phyloP scores from a whole-genome alignment of 2,797 vertebrate species.

The Furcifer pardalis region DNA sequence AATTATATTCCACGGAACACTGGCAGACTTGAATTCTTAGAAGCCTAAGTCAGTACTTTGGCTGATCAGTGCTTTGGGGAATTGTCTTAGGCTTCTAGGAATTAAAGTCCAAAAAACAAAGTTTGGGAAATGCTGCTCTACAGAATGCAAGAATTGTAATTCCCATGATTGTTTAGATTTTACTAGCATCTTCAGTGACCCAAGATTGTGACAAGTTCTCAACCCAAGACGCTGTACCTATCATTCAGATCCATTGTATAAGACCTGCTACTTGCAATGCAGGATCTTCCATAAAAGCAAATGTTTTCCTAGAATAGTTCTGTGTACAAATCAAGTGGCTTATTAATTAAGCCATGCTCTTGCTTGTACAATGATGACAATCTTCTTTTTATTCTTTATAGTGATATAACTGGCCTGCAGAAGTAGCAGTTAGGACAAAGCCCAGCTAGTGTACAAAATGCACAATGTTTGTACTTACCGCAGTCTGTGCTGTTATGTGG shows the following conservation, averaged over 20 bases:
- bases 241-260: neutral
- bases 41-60: too few species aligned
- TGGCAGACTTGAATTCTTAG: too few species aligned
- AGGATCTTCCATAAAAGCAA: neutral
- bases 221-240: neutral
- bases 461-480: constrained; percentile 79
- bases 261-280: neutral
- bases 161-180: neutral
- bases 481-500: constrained; percentile 98
- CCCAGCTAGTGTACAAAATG: neutral
- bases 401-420: neutral
- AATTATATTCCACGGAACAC: too few species aligned
- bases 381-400: neutral
- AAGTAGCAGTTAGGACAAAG: neutral
- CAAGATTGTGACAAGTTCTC: neutral
- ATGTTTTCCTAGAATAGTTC: rapidly evolving
- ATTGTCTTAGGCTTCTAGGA: too few species aligned
- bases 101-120: too few species aligned
- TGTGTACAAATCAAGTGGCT: neutral
- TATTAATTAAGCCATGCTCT: rapidly evolving
- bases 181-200: neutral
- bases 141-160: neutral
- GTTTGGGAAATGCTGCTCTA: too few species aligned
- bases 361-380: neutral
- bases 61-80: too few species aligned